Conservation (phyloP, 64 coral and sea anemone species). For the Cladopsammia gracilis region DNA sequence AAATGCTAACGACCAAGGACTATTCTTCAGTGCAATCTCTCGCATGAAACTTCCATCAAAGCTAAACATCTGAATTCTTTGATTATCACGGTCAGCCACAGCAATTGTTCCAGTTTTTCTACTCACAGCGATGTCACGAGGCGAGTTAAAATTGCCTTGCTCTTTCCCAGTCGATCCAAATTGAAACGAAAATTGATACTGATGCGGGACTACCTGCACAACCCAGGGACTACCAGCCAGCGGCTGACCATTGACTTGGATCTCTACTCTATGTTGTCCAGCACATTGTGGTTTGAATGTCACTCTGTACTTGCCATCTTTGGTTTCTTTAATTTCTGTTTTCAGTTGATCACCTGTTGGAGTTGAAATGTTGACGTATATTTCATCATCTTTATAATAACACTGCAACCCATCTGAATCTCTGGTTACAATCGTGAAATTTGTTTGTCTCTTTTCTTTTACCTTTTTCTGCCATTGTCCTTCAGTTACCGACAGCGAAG, state of each 20-base stretch:
- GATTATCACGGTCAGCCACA: constrained; percentile 46
- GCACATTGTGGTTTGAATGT: too few species aligned
- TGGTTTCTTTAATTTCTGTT: too few species aligned
- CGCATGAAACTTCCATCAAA: background rate
- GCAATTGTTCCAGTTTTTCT: constrained; percentile 14
- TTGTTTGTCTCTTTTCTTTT: background rate
- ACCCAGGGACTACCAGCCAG: constrained; percentile 13
- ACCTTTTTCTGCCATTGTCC: background rate
- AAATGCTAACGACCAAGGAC: background rate
- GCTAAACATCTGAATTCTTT: constrained; percentile 42
- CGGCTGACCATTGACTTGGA: background rate
- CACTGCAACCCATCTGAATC: background rate
- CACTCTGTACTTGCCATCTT: too few species aligned
- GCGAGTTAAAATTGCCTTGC: background rate
- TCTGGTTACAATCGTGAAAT: background rate
- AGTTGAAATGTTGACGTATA: background rate
- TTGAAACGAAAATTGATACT: background rate
- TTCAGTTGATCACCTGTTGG: too few species aligned
- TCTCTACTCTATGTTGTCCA: too few species aligned
- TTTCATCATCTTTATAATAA: background rate
- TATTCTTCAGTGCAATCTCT: background rate
- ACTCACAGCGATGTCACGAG: constrained; percentile 1
- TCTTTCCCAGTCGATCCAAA: background rate
- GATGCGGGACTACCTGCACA: background rate
- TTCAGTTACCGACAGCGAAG: background rate